These are phyloP conservation scores for Petrolisthes cinctipes DNA, from an alignment of 2,888 invertebrate species.

Conservation along the genomic window DNA sequence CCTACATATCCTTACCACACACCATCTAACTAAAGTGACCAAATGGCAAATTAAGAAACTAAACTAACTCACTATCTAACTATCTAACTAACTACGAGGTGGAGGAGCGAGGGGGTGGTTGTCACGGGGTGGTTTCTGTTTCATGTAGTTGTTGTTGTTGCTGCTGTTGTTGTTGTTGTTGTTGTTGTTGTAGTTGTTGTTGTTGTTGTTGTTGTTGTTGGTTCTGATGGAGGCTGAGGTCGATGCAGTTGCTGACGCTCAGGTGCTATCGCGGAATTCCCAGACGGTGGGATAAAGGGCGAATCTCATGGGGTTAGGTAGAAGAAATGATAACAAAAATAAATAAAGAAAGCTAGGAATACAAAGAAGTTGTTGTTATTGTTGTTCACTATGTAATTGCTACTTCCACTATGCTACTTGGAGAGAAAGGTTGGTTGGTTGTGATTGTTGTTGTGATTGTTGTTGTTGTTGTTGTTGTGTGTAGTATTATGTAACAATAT, in stretches of 20 bases:
- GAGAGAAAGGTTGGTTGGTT: too few species aligned
- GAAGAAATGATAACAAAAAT: background rate
- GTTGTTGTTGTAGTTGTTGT: background rate
- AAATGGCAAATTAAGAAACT: too few species aligned
- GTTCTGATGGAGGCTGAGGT: slow-evolving; percentile 19
- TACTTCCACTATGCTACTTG: too few species aligned
- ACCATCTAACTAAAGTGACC: too few species aligned
- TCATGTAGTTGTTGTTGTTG: slow-evolving; percentile 1
- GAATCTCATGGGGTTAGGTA: slow-evolving; percentile 26
- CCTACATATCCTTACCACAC: too few species aligned
- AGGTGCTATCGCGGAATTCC: slow-evolving; percentile 31
- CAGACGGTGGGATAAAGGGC: slow-evolving; percentile 32
- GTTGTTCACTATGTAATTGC: background rate
- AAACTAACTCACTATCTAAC: too few species aligned
- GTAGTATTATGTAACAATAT: too few species aligned
- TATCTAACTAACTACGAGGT: background rate
- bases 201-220: slow-evolving; percentile 28
- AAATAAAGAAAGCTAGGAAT: background rate
- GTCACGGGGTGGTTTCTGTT: slow-evolving; percentile 6
- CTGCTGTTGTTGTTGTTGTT: slow-evolving; percentile 35
- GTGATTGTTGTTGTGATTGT: background rate
- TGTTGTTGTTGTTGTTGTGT: too few species aligned
- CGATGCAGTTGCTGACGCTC: slow-evolving; percentile 25
- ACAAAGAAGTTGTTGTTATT: background rate
- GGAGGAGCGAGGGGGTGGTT: slow-evolving; percentile 14